Evolutionary conservation across 2,797 vertebrate species (phyloP), one percentile per base, ranked within the genome.

Genomic region (Chrosomus eos): DNA sequence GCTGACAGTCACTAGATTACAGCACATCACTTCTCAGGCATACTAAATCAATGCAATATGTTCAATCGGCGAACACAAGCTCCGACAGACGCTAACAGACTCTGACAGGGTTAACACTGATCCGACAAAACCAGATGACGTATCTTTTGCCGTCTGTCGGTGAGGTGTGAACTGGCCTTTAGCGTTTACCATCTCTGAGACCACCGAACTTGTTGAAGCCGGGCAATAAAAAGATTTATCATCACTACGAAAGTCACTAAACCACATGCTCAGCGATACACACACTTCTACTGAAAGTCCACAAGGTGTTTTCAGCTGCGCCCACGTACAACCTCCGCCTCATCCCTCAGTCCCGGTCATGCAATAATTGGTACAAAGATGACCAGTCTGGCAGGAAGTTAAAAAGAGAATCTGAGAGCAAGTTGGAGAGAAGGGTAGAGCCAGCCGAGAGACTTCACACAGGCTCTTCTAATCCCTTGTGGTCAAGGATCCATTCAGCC

Each of bases 401-500:
- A 45, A n/a, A 85, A 62, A 31, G 53, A 88, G 75, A 51, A 53
- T 51, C 36, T 38, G 85, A 85, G 76, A 73, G 58, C 68, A 74
- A 60, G 33, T 53, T 36, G 76, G 28, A 68, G 60, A 81, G n/a
- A 82, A 51, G 84, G 67, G 66, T 76, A 80, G 33, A 64, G 43
- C 19, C 51, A 80, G 79, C 67, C 23, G 40, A 77, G 73, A 48
- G 73, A 78, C 76, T 85, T 88, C 85, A 86, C 70, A 88, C 60
- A 85, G 66, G 58, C 85, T 85, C 87, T 76, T 85, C 80, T 87
- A 89, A 93, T 87, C 87, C 87, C 38, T 71, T 60, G 84, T 81
- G 84, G 90, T 92, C 91, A 89, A 84, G 33, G 88, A 90, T 85
- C 87, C 85, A 85, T 89, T 88, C 90, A 84, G 84, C 82, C 80